These are phyloP conservation scores for Percina caprodes DNA, from an alignment of 2,113 vertebrate genomes.

Conservation along the genomic window DNA sequence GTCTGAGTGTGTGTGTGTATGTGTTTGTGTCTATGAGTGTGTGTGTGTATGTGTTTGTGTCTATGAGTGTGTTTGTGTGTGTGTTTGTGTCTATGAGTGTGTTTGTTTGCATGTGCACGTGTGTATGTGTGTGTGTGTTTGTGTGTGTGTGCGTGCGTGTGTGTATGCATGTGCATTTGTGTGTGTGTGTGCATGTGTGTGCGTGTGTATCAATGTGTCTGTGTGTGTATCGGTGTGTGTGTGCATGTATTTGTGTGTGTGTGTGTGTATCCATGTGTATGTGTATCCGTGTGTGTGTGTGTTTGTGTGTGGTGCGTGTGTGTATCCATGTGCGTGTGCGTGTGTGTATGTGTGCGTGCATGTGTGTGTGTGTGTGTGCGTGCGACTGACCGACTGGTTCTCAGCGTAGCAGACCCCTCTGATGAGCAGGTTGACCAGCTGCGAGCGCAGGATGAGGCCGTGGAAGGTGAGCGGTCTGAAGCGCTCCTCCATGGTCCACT, in stretches of 20 bases:
- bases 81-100: neutral
- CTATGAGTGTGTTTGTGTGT: neutral
- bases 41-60: neutral
- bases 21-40: neutral
- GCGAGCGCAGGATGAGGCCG: conserved; percentile 93
- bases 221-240: neutral
- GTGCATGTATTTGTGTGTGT: too few species aligned
- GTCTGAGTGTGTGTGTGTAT: too few species aligned
- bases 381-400: conserved; percentile 90
- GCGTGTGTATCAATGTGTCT: neutral
- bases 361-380: neutral
- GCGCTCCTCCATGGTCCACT: conserved; percentile 99
- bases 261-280: too few species aligned
- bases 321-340: too few species aligned
- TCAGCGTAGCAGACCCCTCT: conserved; percentile 94
- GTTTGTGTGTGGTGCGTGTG: too few species aligned
- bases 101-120: too few species aligned
- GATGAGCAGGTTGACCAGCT: conserved; percentile 94
- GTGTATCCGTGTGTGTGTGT: too few species aligned
- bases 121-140: neutral
- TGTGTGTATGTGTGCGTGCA: neutral
- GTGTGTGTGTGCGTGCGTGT: neutral
- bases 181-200: neutral
- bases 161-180: too few species aligned
- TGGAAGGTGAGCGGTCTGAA: conserved; percentile 97